Percentiles rank a stretch among this genome's conserved stretches.
Evolutionary conservation across 2,113 vertebrate genomes (phyloP).

Genomic region (Mixornis gularis): DNA sequence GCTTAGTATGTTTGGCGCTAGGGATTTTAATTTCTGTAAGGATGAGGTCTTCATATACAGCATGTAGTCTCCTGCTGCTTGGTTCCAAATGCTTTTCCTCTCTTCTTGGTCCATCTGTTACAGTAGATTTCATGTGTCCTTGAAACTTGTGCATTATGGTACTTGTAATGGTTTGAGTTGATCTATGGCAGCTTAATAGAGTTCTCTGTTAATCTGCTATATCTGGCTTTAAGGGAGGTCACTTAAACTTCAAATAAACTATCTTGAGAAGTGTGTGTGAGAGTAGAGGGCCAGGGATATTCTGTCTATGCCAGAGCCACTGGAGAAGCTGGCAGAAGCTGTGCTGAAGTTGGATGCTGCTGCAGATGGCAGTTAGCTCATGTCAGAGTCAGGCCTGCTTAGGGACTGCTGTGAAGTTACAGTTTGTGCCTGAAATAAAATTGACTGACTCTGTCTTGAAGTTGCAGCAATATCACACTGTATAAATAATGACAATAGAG

Average conservation of each 20-base stretch:
- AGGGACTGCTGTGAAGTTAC: neutral
- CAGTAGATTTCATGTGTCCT: neutral
- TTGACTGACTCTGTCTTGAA: neutral
- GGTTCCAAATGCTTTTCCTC: neutral
- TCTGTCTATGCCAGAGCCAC: neutral
- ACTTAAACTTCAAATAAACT: neutral
- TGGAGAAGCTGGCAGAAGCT: neutral
- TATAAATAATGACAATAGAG: neutral
- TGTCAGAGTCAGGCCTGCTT: neutral
- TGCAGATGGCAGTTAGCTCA: neutral
- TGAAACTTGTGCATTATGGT: neutral
- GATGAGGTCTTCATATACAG: neutral
- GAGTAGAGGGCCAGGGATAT: neutral
- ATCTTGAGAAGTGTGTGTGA: neutral
- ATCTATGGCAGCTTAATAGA: neutral
- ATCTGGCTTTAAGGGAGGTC: neutral
- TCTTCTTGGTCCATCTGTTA: neutral
- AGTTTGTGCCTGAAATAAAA: neutral
- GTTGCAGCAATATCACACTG: neutral
- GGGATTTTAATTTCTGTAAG: neutral
- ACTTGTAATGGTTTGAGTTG: neutral
- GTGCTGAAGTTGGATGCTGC: neutral
- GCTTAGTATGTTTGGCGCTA: neutral
- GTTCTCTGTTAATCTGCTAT: neutral
- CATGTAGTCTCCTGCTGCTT: neutral